Evolutionary conservation across 2,888 invertebrate species (phyloP).

Genomic region (Panopea generosa): DNA sequence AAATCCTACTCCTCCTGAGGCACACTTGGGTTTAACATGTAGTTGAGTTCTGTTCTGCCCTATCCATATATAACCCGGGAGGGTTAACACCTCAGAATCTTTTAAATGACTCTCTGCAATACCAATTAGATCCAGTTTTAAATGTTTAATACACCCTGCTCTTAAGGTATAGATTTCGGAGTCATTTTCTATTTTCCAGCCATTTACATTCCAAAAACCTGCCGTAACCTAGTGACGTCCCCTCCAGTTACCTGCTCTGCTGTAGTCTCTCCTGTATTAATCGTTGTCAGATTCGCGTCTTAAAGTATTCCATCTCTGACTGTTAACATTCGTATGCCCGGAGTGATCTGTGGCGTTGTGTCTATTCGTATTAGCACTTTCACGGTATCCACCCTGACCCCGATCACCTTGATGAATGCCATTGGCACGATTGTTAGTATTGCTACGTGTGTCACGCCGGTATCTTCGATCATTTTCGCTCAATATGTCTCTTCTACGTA

Average conservation of each 20-base stretch:
- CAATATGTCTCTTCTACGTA: neutral
- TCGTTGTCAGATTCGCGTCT: too few species aligned
- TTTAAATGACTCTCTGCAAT: constrained; percentile 33
- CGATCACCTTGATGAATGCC: neutral
- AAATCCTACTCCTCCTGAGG: constrained; percentile 40
- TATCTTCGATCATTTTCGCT: too few species aligned
- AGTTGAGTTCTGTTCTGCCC: constrained; percentile 33
- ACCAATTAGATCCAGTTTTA: constrained; percentile 30
- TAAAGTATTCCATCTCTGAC: neutral
- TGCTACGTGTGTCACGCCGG: too few species aligned
- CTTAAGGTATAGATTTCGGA: constrained; percentile 4
- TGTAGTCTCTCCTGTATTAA: too few species aligned
- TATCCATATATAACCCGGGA: constrained; percentile 36
- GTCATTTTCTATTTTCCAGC: neutral
- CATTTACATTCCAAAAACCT: too few species aligned
- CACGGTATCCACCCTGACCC: constrained; percentile 1
- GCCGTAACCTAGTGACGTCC: too few species aligned
- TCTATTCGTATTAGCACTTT: too few species aligned
- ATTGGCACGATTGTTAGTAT: too few species aligned
- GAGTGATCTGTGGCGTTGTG: neutral
- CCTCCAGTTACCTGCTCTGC: too few species aligned
- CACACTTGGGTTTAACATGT: constrained; percentile 24
- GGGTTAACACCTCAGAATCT: constrained; percentile 4
- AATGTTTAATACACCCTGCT: neutral
- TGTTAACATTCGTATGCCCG: neutral